Conservation (phyloP, 2,797 vertebrate species). For the Pipistrellus nathusii region DNA sequence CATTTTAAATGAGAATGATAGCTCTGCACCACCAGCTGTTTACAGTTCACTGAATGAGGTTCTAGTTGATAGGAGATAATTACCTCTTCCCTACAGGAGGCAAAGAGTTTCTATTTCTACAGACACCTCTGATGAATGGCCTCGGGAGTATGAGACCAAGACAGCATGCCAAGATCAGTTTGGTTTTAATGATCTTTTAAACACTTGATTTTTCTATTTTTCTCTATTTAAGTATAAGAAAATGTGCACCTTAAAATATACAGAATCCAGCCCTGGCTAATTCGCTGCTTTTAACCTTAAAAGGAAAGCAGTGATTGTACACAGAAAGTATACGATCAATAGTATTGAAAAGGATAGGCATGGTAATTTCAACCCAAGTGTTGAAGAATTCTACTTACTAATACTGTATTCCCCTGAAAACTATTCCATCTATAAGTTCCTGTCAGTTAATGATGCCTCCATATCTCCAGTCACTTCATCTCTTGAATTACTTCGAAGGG, state of each 20-base stretch:
- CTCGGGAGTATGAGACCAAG: conserved; percentile 46
- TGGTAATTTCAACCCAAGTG: background rate
- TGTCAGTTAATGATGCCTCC: conserved; percentile 14
- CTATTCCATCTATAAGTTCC: background rate
- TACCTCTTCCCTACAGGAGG: conserved; percentile 53
- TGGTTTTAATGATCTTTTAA: conserved; percentile 73
- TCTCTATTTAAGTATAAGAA: conserved; percentile 58
- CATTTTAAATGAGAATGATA: conserved; percentile 69
- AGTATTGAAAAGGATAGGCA: background rate
- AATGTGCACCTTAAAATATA: conserved; percentile 63
- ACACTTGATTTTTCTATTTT: conserved; percentile 61
- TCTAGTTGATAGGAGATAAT: conserved; percentile 68
- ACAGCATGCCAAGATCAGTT: conserved; percentile 62
- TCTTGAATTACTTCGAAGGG: conserved; percentile 15
- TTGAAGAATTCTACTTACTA: conserved; percentile 30
- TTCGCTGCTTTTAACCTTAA: conserved; percentile 54
- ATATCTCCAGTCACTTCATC: background rate
- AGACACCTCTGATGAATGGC: conserved; percentile 64
- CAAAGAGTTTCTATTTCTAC: conserved; percentile 28
- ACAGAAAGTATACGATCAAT: background rate
- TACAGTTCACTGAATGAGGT: conserved; percentile 61
- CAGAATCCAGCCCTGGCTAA: background rate
- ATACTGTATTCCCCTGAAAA: background rate
- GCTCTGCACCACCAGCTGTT: conserved; percentile 72
- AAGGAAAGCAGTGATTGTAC: conserved; percentile 18